phyloP scores from a whole-genome alignment of 2,888 invertebrate genomes.

The Drosophila kambysellisi region DNA sequence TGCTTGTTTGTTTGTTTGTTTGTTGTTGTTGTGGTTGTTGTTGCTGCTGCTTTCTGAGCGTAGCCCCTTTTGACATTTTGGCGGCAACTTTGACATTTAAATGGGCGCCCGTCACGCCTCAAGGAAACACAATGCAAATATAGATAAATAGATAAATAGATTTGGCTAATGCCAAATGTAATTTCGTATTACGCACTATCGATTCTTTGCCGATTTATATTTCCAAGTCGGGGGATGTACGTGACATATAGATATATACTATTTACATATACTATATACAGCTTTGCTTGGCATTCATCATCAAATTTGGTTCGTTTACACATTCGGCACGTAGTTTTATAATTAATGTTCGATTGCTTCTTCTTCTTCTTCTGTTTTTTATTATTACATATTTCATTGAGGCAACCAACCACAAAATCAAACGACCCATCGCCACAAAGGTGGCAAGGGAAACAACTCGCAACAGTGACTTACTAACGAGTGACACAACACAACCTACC shows the following conservation, averaged over 20 bases:
- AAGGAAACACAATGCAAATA: slow-evolving; percentile 39
- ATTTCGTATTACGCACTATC: slow-evolving; percentile 39
- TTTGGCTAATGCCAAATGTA: slow-evolving; percentile 30
- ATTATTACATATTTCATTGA: slow-evolving; percentile 15
- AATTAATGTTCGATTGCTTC: slow-evolving; percentile 10
- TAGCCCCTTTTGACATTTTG: slow-evolving; percentile 45
- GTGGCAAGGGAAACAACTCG: slow-evolving; percentile 1
- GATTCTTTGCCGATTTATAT: slow-evolving; percentile 5
- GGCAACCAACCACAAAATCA: slow-evolving; percentile 38
- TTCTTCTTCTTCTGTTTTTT: neutral
- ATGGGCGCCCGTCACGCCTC: slow-evolving; percentile 37
- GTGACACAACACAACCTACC: slow-evolving; percentile 17
- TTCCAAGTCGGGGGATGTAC: slow-evolving; percentile 4
- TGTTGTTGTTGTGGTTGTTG: slow-evolving; percentile 11
- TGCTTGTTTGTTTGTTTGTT: neutral
- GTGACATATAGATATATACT: slow-evolving; percentile 27
- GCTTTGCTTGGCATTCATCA: slow-evolving; percentile 14
- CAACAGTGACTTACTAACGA: slow-evolving; percentile 50
- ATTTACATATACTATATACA: neutral
- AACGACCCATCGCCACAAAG: slow-evolving; percentile 34
- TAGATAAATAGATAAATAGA: slow-evolving; percentile 17
- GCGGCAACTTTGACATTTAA: slow-evolving; percentile 57
- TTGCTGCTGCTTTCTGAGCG: slow-evolving; percentile 14
- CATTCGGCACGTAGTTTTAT: slow-evolving; percentile 57
- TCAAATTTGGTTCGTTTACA: slow-evolving; percentile 46